Percentiles rank a stretch among this genome's conserved stretches.
Evolutionary conservation across 2,113 vertebrate genomes (phyloP).

Genomic region (Festucalex cinctus): DNA sequence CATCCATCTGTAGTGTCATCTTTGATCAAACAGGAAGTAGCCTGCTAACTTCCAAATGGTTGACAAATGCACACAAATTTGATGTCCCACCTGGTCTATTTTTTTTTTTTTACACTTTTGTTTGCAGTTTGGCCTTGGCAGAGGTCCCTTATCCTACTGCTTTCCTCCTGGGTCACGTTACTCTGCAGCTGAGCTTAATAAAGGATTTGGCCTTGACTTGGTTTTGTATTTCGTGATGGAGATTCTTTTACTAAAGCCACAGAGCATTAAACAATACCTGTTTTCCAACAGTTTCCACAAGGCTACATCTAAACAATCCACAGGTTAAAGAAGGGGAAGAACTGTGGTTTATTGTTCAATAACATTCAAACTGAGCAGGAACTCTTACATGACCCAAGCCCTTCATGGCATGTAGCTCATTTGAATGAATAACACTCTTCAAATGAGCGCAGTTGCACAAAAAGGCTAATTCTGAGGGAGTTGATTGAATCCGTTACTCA

Average conservation of each 20-base stretch:
- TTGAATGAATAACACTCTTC: slow-evolving; percentile 12
- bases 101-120: background rate
- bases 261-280: background rate
- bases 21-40: background rate
- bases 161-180: background rate
- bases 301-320: background rate
- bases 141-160: background rate
- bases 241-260: slow-evolving; percentile 4
- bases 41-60: background rate
- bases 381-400: background rate
- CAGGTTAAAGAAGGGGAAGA: background rate
- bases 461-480: slow-evolving; percentile 29
- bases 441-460: background rate
- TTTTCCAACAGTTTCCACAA: background rate
- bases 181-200: background rate
- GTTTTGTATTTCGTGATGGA: background rate
- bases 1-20: background rate
- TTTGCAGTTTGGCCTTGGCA: slow-evolving; percentile 1
- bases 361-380: background rate
- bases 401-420: background rate
- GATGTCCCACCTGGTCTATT: background rate
- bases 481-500: slow-evolving; percentile 35
- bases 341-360: background rate
- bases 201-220: background rate
- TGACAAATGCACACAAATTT: background rate